Base-by-base conservation (phyloP, 2,888 invertebrate genomes). In the Macrophya alboannulata region DNA sequence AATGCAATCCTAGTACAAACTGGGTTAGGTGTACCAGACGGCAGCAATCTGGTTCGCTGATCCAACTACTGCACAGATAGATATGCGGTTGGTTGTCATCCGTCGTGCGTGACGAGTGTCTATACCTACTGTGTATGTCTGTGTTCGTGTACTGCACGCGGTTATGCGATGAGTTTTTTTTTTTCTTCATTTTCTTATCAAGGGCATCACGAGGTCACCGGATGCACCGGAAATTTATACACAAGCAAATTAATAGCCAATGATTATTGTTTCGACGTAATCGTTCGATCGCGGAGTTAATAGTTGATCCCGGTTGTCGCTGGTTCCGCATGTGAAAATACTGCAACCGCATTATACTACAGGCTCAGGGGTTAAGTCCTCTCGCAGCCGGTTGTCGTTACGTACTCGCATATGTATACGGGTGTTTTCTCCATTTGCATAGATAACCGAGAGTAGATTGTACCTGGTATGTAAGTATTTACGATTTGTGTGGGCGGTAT, bases 371-470 rank as follows among this genome's bases (percentile, higher is more conserved):
- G 59, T 43, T 21, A 12, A 51, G 55, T 55, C n/a, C 55, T n/a
- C 55, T 55, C 31, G 10, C 1, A 31, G 68, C 15, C 31, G 68
- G 65, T 31, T 21, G 65, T 25, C 65, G 65, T 51, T 51, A 55
- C 55, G n/a, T 55, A 55, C n/a, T 55, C 17, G 55, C n/a, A 55
- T n/a, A 21, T 25, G 15, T 21, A 62, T 81, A 62, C 81, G 81
- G 81, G 81, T 62, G 21, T 81, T 81, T 37, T 51, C 31, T 31
- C 31, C 55, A 77, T 77, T 81, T 81, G 81, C 81, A 81, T 81
- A 62, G 81, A 81, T 81, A 62, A 59, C 81, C n/a, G 25, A 17
- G 10, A 62, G 62, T 43, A 45, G 37, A 81, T 40, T 62, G 37
- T 62, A 40, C 17, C 9, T 45, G 21, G 72, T 74, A 43, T 5